These are phyloP conservation scores for Helicoverpa assulta DNA, from an alignment of 2,888 invertebrate genomes.

Conservation along the genomic window DNA sequence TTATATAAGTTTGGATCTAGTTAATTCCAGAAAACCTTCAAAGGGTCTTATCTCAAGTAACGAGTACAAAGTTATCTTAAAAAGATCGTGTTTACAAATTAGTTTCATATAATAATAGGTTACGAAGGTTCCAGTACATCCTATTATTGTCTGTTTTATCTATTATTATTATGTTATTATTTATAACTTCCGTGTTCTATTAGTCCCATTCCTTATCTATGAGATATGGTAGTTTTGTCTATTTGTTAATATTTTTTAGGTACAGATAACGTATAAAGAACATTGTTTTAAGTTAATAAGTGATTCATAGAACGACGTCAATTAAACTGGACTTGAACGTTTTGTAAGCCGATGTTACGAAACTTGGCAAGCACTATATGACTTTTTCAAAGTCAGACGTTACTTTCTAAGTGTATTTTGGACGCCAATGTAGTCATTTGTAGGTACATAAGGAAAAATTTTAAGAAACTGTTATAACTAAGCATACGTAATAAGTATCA, in stretches of 20 bases:
- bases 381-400: neutral
- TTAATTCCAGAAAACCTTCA: no score
- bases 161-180: neutral
- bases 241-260: conserved; percentile 3
- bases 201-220: conserved; percentile 19
- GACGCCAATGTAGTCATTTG: neutral
- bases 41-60: no score
- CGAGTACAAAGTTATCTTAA: neutral
- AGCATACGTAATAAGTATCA: no score
- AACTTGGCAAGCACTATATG: neutral
- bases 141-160: conserved; percentile 2
- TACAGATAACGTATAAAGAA: conserved; percentile 7
- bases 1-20: no score
- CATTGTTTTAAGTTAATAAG: neutral
- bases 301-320: neutral
- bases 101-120: neutral
- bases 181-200: conserved; percentile 21
- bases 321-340: no score
- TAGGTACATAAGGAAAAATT: neutral
- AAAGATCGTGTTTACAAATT: neutral
- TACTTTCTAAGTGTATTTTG: neutral
- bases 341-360: neutral
- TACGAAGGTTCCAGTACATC: neutral
- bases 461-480: no score
- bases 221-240: conserved; percentile 10